phyloP scores from a whole-genome alignment of 2,888 invertebrate species.

The Lydus trimaculatus region DNA sequence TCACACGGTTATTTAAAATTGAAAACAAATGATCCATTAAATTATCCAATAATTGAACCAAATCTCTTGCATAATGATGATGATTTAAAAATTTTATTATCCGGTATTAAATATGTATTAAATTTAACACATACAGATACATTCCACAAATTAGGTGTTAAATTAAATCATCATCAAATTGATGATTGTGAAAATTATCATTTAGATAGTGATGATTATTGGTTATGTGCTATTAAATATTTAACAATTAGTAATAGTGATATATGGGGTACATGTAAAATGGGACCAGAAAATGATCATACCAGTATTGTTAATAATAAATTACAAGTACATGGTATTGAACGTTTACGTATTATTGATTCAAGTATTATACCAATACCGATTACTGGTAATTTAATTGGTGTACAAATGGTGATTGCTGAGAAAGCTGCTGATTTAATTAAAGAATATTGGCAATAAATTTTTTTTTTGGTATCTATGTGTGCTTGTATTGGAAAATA shows the following conservation, averaged over 20 bases:
- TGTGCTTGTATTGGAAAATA: too few species aligned
- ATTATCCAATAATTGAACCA: conserved; percentile 64
- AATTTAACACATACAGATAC: conserved; percentile 66
- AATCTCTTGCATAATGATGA: conserved; percentile 67
- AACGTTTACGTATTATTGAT: conserved; percentile 68
- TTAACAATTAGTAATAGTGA: conserved; percentile 37
- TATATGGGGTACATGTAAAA: conserved; percentile 68
- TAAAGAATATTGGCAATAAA: conserved; percentile 61
- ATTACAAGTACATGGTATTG: conserved; percentile 67
- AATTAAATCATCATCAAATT: conserved; percentile 15
- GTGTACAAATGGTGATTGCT: conserved; percentile 73
- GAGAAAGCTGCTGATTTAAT: conserved; percentile 75
- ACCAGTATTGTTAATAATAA: conserved; percentile 69
- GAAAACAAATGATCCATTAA: conserved; percentile 73
- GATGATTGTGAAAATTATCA: conserved; percentile 15
- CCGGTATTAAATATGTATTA: conserved; percentile 67
- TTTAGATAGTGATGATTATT: conserved; percentile 66
- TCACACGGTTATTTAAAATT: conserved; percentile 74
- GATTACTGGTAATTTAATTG: conserved; percentile 71
- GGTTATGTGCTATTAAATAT: conserved; percentile 68
- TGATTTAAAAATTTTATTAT: conserved; percentile 54
- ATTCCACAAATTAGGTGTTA: conserved; percentile 64
- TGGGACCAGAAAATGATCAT: conserved; percentile 70
- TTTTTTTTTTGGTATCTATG: neutral
- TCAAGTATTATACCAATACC: conserved; percentile 71